A percentile compares a stretch with the other conserved stretches of the same genome.
Conservation (phyloP, 1,140 invertebrate genomes). For the Drosophila eugracilis region DNA sequence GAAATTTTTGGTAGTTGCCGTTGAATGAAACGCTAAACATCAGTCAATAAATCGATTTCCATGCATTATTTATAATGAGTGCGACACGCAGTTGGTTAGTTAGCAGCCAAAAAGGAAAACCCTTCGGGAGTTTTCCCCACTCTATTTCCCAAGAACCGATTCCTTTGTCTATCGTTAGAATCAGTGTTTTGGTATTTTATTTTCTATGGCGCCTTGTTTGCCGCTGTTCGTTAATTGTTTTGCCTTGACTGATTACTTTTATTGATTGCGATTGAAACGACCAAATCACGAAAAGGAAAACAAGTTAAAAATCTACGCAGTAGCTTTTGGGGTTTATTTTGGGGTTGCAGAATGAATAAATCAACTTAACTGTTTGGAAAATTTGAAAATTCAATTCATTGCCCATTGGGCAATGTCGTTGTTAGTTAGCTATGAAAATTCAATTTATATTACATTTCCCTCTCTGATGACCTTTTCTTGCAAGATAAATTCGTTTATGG, state of each 20-base stretch:
- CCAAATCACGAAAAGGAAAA: slow-evolving; percentile 22
- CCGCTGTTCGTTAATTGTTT: slow-evolving; percentile 62
- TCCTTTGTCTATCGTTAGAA: slow-evolving; percentile 19
- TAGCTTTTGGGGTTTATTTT: slow-evolving; percentile 16
- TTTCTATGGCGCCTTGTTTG: slow-evolving; percentile 31
- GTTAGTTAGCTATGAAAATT: too few relatives aligned
- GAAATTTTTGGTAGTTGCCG: slow-evolving; percentile 40
- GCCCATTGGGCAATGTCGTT: too few relatives aligned
- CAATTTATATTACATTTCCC: too few relatives aligned
- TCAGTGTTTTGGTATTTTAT: slow-evolving; percentile 19
- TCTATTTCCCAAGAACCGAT: not conserved
- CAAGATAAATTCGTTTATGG: not conserved
- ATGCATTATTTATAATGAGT: slow-evolving; percentile 75
- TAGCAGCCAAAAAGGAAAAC: slow-evolving; percentile 21
- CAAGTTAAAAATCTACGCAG: slow-evolving; percentile 21
- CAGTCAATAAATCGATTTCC: slow-evolving; percentile 80
- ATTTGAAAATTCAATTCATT: too few relatives aligned
- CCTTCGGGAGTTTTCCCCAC: slow-evolving; percentile 14
- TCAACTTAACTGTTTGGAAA: slow-evolving; percentile 2
- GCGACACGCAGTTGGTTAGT: slow-evolving; percentile 54
- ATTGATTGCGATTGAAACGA: slow-evolving; percentile 55
- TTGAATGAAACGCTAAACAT: slow-evolving; percentile 43
- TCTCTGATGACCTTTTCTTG: not conserved
- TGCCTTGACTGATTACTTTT: slow-evolving; percentile 67
- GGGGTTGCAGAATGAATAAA: too few relatives aligned